Evolutionary conservation across 2,797 vertebrate genomes (phyloP), one percentile per base, ranked within the genome.

Genomic region (Anas bahamensis): DNA sequence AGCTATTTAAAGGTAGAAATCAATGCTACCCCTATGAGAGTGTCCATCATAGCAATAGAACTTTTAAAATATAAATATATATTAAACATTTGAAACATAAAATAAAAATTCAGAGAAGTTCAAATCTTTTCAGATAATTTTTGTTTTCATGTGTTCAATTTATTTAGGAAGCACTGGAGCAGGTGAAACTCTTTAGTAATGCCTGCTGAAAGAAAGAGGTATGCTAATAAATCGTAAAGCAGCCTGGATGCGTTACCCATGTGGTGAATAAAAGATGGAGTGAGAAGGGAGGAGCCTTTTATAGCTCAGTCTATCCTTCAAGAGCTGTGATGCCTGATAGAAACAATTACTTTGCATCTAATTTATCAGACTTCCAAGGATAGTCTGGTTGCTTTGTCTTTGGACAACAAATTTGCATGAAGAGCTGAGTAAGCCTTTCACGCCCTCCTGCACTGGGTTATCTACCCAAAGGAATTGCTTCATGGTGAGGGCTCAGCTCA

Each of bases 401-500:
- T 48, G 35, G 39, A 59, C 41, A 33, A 70, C 52, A 83, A 61
- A 69, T 41, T 42, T 71, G 29, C 9, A 66, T 2, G 1, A 86
- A 78, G 52, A 88, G 66, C 85, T 92, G 69, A 87, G 33, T 53
- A 70, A 90, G 65, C 19, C 66, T 86, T 86, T 48, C 53, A 16
- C 39, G 52, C 73, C 73, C 77, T 84, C 48, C 66, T 57, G 48
- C 48, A 18, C 77, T 21, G 60, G 86, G 77, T 83, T 91, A 52
- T 86, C 91, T 70, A 53, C 77, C 33, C 64, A 81, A 79, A 93
- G 37, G 66, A 70, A 53, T 39, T 48, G 42, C 70, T 81, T 63
- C 70, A 89, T 76, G 80, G 80, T 74, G 77, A 92, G 73, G 56
- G 75, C 16, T 89, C 83, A 78, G 31, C 60, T 75, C 89, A 50